These are phyloP conservation scores for Rhynchomys soricoides DNA, from an alignment of 2,113 vertebrate species.

Conservation along the genomic window DNA sequence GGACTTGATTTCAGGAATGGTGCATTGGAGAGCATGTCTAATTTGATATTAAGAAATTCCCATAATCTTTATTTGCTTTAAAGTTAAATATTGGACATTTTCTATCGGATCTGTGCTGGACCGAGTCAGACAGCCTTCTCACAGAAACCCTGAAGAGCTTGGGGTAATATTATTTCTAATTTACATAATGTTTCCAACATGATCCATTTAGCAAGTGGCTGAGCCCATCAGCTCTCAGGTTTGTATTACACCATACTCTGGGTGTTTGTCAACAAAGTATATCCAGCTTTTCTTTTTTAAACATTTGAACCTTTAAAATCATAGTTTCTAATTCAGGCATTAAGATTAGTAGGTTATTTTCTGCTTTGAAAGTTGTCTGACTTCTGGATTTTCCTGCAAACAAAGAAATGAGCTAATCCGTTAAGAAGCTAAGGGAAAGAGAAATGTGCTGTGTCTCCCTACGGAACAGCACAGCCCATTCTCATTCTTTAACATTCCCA, in stretches of 20 bases:
- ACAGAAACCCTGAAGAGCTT: background rate
- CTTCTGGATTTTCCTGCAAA: slow-evolving; percentile 3
- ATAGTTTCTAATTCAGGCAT: background rate
- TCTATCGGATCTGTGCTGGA: background rate
- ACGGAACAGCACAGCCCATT: background rate
- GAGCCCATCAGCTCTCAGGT: background rate
- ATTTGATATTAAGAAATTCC: slow-evolving; percentile 37
- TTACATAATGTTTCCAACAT: background rate
- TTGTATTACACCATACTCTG: background rate
- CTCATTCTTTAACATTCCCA: background rate
- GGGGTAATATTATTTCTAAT: background rate
- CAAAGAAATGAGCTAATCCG: background rate
- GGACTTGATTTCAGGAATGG: background rate
- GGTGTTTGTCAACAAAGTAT: background rate
- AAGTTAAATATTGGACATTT: background rate
- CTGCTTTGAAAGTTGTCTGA: slow-evolving; percentile 42
- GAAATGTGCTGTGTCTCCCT: background rate
- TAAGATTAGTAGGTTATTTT: slow-evolving; percentile 30
- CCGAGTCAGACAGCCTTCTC: background rate
- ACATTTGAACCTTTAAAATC: slow-evolving; percentile 46
- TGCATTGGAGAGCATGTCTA: background rate
- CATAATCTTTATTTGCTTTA: background rate
- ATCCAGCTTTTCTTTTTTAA: background rate
- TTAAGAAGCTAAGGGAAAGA: slow-evolving; percentile 38
- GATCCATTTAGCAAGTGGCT: background rate